Evolutionary conservation across 2,113 vertebrate species (phyloP).

Genomic region (Tapirus terrestris): DNA sequence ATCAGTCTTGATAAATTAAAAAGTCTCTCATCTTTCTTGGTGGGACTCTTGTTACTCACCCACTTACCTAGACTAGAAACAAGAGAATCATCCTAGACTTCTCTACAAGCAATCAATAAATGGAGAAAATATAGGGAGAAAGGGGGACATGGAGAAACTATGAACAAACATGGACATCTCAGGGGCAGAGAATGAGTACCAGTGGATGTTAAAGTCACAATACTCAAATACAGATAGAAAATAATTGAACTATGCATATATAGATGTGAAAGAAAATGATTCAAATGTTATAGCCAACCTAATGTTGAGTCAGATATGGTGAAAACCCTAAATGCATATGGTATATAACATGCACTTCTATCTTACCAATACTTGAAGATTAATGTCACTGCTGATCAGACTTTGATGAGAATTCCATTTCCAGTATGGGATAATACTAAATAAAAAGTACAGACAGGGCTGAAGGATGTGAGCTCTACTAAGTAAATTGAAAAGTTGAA

Average conservation of each 20-base stretch:
- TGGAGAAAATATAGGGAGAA: neutral
- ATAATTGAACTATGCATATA: neutral
- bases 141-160: no score
- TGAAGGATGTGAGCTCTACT: neutral
- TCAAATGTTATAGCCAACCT: no score
- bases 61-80: neutral
- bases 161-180: neutral
- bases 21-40: neutral
- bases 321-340: neutral
- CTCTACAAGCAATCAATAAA: neutral
- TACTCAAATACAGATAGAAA: neutral
- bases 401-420: neutral
- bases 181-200: neutral
- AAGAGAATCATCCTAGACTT: neutral
- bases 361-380: neutral
- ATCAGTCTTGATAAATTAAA: neutral
- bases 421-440: rapidly evolving
- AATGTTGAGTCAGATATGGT: neutral
- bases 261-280: neutral
- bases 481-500: neutral
- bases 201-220: neutral
- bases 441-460: no score
- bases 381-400: neutral
- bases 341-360: rapidly evolving
- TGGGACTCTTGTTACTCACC: neutral